phyloP scores from a whole-genome alignment of 2,888 invertebrate genomes.

The Micoletzkya japonica region DNA sequence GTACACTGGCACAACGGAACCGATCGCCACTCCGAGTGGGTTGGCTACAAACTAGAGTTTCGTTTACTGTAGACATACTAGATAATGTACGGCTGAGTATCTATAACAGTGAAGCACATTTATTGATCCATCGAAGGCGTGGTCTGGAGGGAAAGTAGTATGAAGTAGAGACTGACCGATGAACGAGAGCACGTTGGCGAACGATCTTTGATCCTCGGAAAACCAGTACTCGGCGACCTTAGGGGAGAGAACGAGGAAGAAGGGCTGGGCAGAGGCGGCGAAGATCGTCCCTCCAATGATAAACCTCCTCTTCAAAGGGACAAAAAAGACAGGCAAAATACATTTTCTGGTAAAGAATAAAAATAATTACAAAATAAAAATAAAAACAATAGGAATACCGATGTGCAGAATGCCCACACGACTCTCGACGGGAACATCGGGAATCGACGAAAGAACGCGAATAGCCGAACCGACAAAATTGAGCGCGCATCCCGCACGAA shows the following conservation, averaged over 20 bases:
- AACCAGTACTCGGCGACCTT: constrained; percentile 63
- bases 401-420: constrained; percentile 37
- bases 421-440: constrained; percentile 29
- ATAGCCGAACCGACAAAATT: constrained; percentile 42
- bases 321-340: neutral
- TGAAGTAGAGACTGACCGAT: constrained; percentile 45
- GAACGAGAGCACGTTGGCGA: constrained; percentile 60
- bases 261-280: constrained; percentile 55
- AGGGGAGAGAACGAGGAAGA: constrained; percentile 55
- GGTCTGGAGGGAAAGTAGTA: too few relatives aligned
- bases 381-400: too few relatives aligned
- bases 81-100: neutral
- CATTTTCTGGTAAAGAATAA: neutral
- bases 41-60: constrained; percentile 46
- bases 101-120: neutral
- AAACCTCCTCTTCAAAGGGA: neutral
- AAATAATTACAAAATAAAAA: neutral
- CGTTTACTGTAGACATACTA: neutral
- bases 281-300: constrained; percentile 46
- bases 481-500: constrained; percentile 22
- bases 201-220: constrained; percentile 54
- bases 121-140: too few relatives aligned
- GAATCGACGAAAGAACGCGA: constrained; percentile 42
- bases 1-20: constrained; percentile 49
- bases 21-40: constrained; percentile 58